A percentile compares a stretch with the other conserved stretches of the same genome.
Conservation (phyloP, 2,797 vertebrate genomes). For the Sebastes umbrosus region DNA sequence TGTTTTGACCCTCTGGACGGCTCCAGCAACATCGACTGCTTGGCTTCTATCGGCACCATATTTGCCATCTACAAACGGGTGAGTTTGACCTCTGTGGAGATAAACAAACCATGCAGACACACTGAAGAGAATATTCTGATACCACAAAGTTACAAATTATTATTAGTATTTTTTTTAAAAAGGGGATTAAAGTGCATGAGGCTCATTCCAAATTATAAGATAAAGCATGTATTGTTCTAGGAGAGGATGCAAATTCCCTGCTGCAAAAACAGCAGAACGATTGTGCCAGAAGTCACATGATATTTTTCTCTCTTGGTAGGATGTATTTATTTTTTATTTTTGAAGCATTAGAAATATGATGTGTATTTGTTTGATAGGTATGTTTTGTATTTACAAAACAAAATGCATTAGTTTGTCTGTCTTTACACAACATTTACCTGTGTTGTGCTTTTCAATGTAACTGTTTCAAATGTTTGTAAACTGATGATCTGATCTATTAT, state of each 20-base stretch:
- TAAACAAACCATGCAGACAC: background rate
- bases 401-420: no score
- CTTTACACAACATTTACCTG: background rate
- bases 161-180: background rate
- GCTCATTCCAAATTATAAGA: background rate
- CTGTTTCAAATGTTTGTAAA: background rate
- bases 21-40: conserved; percentile 97
- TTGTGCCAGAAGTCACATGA: no score
- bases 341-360: no score
- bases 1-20: conserved; percentile 98
- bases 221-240: background rate
- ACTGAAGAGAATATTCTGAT: no score
- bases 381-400: no score
- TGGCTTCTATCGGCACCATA: conserved; percentile 96
- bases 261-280: background rate
- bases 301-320: no score
- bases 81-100: conserved; percentile 45
- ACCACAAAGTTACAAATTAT: background rate
- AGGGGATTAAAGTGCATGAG: background rate
- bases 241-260: background rate
- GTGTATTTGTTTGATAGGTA: no score
- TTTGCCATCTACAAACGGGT: conserved; percentile 97
- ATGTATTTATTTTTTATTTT: accelerated
- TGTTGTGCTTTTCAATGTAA: background rate
- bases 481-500: background rate